Conservation (phyloP, 2,797 vertebrate genomes). For the Erethizon dorsatum region DNA sequence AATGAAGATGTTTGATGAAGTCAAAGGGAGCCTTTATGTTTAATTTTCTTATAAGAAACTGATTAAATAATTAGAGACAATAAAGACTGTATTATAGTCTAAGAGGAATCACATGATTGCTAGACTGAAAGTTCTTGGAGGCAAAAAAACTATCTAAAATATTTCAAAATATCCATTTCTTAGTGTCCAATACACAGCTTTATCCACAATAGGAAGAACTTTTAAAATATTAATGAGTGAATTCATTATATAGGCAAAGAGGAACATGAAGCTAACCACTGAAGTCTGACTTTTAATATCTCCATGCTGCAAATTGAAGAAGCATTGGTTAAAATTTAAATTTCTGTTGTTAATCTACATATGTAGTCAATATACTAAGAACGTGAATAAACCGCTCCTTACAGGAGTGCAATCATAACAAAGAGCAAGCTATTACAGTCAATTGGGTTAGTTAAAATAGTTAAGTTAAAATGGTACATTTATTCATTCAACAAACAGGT, state of each 20-base stretch:
- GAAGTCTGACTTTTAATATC: neutral
- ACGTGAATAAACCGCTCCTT: slow-evolving; percentile 27
- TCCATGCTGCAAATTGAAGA: neutral
- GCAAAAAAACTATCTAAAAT: neutral
- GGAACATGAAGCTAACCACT: neutral
- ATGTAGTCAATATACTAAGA: slow-evolving; percentile 11
- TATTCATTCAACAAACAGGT: slow-evolving; percentile 53
- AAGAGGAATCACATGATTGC: neutral
- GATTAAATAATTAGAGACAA: slow-evolving; percentile 28
- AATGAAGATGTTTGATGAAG: slow-evolving; percentile 16
- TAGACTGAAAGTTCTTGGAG: neutral
- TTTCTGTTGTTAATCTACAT: slow-evolving; percentile 62
- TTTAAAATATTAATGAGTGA: slow-evolving; percentile 61
- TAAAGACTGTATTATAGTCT: neutral
- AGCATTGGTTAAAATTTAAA: slow-evolving; percentile 60
- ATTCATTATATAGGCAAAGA: slow-evolving; percentile 20
- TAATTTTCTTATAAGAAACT: neutral
- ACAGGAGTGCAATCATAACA: neutral
- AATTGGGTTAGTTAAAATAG: slow-evolving; percentile 60
- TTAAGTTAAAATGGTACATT: slow-evolving; percentile 50
- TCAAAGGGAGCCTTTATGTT: neutral
- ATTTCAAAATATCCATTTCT: neutral
- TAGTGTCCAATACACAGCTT: neutral
- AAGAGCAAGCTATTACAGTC: slow-evolving; percentile 19
- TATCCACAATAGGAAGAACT: neutral